Base-by-base conservation (phyloP, 2,113 vertebrate genomes). In the Clarias gariepinus region DNA sequence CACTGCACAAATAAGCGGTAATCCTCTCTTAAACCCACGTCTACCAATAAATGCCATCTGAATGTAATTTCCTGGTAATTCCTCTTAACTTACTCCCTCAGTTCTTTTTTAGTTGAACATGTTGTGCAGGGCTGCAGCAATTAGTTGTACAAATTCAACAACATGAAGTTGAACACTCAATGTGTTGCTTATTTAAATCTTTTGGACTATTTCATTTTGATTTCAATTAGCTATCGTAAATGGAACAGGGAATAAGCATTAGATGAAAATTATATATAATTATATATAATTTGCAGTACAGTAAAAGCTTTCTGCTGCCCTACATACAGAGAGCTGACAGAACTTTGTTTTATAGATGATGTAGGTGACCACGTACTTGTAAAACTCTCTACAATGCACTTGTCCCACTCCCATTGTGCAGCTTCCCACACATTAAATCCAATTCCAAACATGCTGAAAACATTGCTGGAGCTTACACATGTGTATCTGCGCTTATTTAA, bases 1-100 rank as follows among this genome's bases (percentile, higher is more conserved):
- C 83, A 83, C 58, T 83, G 82, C 30, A 81, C 64, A 81, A 89
- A 89, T 33, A 11, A 87, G 87, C 55, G 53, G 81, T 63, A 88
- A 90, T 88, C 79, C 77, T 64, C 28, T 57, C 53, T 78, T 77
- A 91, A 87, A 84, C 81, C 82, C 82, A 57, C 36, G 30, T 68
- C 78, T 80, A 86, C 21, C 80, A 52, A 78, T 84, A 86, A 87
- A 90, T 47, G 47, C 86, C 16, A 55, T 86, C 55, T 79, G 76
- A 85, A 82, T 83, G 79, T 64, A 68, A 88, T 82, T 77, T 82
- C 78, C 80, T 82, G 66, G 61, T 13, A 81, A 41, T 19, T 28
- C 74, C 71, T 57, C 28, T 63, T 55, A 81, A 84, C 33, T 68
- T 81, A 74, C 47, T 78, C 53, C 33, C 74, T 55, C 3, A 33